Evolutionary conservation across 2,113 vertebrate genomes (phyloP).

Genomic region (Columbina picui): DNA sequence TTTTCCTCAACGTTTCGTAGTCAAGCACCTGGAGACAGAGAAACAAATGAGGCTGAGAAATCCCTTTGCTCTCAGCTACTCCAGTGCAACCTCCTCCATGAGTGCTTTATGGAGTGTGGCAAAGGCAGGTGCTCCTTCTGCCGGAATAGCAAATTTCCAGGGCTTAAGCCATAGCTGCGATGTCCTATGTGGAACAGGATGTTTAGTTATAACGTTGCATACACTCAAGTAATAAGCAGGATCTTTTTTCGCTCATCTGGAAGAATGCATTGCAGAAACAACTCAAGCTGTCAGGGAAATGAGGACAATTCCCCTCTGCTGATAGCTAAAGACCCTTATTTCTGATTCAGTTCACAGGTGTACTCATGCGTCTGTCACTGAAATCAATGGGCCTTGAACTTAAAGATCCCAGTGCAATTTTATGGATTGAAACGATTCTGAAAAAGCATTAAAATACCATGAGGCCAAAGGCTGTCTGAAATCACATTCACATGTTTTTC

Average conservation of each 20-base stretch:
- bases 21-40: neutral
- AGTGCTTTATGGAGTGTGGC: neutral
- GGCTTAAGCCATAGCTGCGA: neutral
- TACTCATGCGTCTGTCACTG: neutral
- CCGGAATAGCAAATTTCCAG: neutral
- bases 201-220: neutral
- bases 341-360: neutral
- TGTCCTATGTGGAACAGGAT: neutral
- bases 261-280: neutral
- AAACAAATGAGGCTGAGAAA: neutral
- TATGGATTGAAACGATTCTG: neutral
- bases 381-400: neutral
- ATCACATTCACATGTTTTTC: neutral
- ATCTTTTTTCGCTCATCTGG: neutral
- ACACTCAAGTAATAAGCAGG: neutral
- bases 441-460: neutral
- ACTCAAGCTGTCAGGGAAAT: neutral
- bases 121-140: neutral
- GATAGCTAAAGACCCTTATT: neutral
- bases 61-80: neutral
- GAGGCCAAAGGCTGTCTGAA: neutral
- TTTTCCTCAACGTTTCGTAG: accelerated
- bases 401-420: neutral
- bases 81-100: neutral
- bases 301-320: neutral